A percentile compares a stretch with the other conserved stretches of the same genome.
Conservation (phyloP, 2,113 vertebrate genomes). For the Prunella fulvescens region DNA sequence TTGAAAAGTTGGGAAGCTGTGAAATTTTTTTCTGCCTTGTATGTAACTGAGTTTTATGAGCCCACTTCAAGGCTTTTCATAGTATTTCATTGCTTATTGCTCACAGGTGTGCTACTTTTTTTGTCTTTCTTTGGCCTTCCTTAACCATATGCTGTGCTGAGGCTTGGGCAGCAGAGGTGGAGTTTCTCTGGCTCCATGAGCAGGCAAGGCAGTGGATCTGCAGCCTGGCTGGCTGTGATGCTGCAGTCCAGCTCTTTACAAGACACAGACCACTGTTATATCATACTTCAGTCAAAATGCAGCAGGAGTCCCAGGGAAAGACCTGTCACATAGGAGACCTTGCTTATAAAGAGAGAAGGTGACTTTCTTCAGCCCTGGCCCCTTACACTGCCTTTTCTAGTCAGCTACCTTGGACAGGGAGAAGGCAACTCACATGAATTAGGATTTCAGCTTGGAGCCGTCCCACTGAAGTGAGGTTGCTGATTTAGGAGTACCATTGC, state of each 20-base stretch:
- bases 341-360: not conserved
- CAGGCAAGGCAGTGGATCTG: not conserved
- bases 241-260: not conserved
- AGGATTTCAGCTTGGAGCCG: not conserved
- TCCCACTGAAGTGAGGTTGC: not conserved
- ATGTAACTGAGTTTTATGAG: not conserved
- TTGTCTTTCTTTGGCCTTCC: not conserved
- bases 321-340: not conserved
- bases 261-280: not conserved
- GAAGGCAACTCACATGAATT: not conserved
- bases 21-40: not conserved
- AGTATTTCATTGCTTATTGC: not conserved
- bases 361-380: not conserved
- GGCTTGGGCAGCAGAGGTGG: not conserved
- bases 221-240: not conserved
- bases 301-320: not conserved
- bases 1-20: not conserved
- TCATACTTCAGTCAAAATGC: not conserved
- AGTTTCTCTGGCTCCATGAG: not conserved
- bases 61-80: not conserved
- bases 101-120: not conserved
- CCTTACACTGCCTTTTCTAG: not conserved
- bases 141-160: not conserved
- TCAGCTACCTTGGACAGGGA: not conserved
- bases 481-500: not conserved